Evolutionary conservation across 2,113 vertebrate genomes (phyloP).

Genomic region (Elaphurus davidianus): DNA sequence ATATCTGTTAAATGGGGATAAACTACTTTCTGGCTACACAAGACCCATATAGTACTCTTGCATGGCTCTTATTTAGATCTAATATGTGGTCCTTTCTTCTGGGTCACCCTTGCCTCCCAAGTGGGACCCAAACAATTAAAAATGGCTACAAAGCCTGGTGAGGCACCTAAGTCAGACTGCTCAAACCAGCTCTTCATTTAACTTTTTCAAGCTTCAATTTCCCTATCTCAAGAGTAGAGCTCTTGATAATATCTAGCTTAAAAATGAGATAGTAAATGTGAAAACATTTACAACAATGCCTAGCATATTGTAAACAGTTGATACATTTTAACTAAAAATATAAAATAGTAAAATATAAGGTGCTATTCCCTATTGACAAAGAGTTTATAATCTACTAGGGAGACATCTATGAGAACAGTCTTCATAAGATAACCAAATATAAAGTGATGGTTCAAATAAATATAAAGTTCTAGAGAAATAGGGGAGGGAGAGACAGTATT

Average conservation of each 20-base stretch:
- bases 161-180: background rate
- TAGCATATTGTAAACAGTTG: background rate
- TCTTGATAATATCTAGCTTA: background rate
- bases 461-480: background rate
- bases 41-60: background rate
- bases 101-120: background rate
- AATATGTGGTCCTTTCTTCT: background rate
- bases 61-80: background rate
- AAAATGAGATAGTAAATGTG: background rate
- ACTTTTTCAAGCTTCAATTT: background rate
- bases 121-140: background rate
- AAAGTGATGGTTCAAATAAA: background rate
- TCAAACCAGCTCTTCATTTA: background rate
- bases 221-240: background rate
- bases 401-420: background rate
- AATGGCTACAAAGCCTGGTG: background rate
- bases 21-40: background rate
- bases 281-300: background rate
- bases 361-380: background rate
- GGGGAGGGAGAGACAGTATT: background rate
- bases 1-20: background rate
- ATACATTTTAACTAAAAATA: background rate
- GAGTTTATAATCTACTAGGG: background rate
- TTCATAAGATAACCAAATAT: background rate
- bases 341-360: background rate